These are phyloP conservation scores for Sinelater perroti DNA, from an alignment of 2,888 invertebrate genomes.

Conservation along the genomic window DNA sequence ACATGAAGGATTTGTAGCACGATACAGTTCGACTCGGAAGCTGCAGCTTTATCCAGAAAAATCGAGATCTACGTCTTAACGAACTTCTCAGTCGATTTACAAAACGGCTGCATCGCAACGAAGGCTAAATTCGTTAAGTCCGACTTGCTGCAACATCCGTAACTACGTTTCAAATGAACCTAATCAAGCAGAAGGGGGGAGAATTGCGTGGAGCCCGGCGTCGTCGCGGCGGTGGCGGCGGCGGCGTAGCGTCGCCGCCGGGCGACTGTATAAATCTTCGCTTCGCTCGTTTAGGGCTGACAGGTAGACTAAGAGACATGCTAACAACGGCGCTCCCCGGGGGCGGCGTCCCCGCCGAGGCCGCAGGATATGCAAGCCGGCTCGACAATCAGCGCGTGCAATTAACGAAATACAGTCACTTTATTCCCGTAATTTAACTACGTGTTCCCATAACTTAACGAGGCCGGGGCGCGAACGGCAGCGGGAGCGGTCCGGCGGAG, in stretches of 20 bases:
- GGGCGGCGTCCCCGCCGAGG: constrained; percentile 30
- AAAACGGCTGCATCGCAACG: too few species aligned
- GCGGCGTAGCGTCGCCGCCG: background rate
- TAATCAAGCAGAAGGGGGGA: constrained; percentile 27
- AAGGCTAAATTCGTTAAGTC: constrained; percentile 35
- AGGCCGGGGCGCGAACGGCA: constrained; percentile 19
- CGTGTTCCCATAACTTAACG: constrained; percentile 30
- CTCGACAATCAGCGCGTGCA: constrained; percentile 43
- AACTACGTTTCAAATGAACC: constrained; percentile 33
- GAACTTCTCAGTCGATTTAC: too few species aligned
- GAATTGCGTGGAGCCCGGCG: constrained; percentile 26
- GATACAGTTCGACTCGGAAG: too few species aligned
- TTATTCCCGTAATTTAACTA: constrained; percentile 39
- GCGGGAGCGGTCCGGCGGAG: constrained; percentile 25
- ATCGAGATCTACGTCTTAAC: too few species aligned
- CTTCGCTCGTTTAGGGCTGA: constrained; percentile 37
- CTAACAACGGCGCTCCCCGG: constrained; percentile 36
- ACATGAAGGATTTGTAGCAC: too few species aligned
- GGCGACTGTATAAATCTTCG: constrained; percentile 35
- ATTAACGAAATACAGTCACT: constrained; percentile 42
- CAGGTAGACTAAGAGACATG: constrained; percentile 39
- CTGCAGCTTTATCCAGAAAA: too few species aligned
- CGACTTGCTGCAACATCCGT: constrained; percentile 11
- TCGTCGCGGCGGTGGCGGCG: constrained; percentile 1
- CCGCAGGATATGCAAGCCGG: constrained; percentile 37